Evolutionary conservation across 1,140 invertebrate genomes (phyloP), one percentile per base, ranked within the genome.

Genomic region (Pararge aegeria): DNA sequence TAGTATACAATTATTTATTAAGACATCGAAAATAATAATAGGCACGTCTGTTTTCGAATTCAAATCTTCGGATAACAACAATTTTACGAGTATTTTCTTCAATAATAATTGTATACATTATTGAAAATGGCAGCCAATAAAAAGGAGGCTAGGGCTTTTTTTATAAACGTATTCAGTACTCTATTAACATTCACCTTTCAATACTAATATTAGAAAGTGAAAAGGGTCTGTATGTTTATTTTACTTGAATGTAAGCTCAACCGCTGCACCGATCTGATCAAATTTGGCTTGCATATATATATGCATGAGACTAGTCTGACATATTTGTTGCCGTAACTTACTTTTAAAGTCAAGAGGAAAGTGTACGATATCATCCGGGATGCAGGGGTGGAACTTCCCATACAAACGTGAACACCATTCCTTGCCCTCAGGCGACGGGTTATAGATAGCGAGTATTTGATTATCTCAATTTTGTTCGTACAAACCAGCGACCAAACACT

Each of bases 271-370:
- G n/a, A n/a, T n/a, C n/a, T n/a, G n/a, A n/a, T n/a, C n/a, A n/a
- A n/a, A n/a, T n/a, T n/a, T n/a, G n/a, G n/a, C n/a, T n/a, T n/a
- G n/a, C n/a, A n/a, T n/a, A n/a, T n/a, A n/a, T n/a, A n/a, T n/a
- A n/a, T n/a, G n/a, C n/a, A n/a, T n/a, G n/a, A n/a, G n/a, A n/a
- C n/a, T n/a, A n/a, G 16, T 20, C 12, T 13, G 13, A 27, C 40
- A 10, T 53, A 40, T 53, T 53, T 53, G 40, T 38, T 6, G 24
- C 15, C 10, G 20, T 53, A 49, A 40, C 19, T 19, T 53, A 53
- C 50, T 37, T 52, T 52, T 20, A 16, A 13, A 52, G 50, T 18
- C 50, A 27, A 37, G 30, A 52, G 50, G 50, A 52, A 37, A 19
- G 50, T 13, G 37, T 52, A 37, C 27, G 46, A 49, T 49, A 49